Percentiles rank a stretch among this genome's conserved stretches.
Evolutionary conservation across 2,113 vertebrate species (phyloP).

Genomic region (Sinocyclocheilus anophthalmus): DNA sequence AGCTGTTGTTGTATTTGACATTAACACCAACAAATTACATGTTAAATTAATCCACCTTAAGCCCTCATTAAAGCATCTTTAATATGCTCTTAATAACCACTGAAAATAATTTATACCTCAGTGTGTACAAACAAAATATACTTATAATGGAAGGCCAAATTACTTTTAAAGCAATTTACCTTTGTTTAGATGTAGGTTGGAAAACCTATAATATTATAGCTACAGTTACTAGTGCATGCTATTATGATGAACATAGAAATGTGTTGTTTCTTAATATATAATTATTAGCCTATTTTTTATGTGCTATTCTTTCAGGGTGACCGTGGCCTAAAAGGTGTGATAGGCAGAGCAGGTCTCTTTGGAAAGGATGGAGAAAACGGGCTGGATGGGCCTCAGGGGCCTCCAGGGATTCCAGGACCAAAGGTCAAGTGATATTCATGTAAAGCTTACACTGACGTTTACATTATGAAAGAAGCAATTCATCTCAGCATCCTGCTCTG

Average conservation of each 20-base stretch:
- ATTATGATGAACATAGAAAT: neutral
- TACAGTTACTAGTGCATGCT: neutral
- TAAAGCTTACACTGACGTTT: neutral
- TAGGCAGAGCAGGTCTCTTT: constrained; percentile 73
- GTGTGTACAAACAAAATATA: neutral
- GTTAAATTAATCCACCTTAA: no score
- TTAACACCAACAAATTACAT: no score
- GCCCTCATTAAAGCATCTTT: neutral
- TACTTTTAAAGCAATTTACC: neutral
- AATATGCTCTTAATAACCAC: neutral
- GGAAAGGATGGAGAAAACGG: constrained; percentile 80
- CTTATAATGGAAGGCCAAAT: neutral
- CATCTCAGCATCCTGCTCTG: neutral
- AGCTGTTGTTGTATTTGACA: no score
- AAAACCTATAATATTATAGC: neutral
- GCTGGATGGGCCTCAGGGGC: constrained; percentile 77
- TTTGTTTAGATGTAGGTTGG: neutral
- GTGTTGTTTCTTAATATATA: neutral
- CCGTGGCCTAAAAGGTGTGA: constrained; percentile 72
- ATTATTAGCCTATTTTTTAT: neutral
- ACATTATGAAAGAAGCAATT: neutral
- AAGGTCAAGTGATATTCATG: constrained; percentile 69
- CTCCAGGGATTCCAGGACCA: constrained; percentile 73
- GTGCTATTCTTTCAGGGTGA: constrained; percentile 74
- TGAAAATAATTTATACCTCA: neutral